These are phyloP conservation scores for Gambusia holbrooki DNA, from an alignment of 2,113 vertebrate genomes.

Conservation along the genomic window DNA sequence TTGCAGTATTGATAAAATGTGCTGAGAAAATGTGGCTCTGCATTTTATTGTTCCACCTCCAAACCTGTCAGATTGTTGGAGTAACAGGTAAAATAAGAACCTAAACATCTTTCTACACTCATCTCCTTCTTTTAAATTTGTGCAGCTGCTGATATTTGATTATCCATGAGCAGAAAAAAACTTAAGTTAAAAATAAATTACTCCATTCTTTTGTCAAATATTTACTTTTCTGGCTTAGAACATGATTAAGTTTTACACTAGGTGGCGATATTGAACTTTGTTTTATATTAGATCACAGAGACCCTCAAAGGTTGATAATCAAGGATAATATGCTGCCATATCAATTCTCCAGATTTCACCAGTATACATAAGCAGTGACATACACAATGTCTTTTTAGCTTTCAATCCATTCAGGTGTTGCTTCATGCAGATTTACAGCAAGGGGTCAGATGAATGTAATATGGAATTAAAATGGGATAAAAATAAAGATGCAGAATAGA, in stretches of 20 bases:
- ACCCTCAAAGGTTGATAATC: neutral
- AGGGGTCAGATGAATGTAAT: neutral
- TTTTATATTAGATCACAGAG: neutral
- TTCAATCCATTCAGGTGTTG: neutral
- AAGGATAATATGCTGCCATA: neutral
- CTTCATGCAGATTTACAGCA: neutral
- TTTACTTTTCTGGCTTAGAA: neutral
- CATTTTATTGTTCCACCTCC: neutral
- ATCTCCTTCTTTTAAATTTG: no score
- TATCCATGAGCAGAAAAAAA: neutral
- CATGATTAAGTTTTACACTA: neutral
- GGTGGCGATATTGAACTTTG: neutral
- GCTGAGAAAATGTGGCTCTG: slow-evolving; percentile 25
- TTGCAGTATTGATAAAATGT: neutral
- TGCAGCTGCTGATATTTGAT: no score
- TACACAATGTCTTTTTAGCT: no score
- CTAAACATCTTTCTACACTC: neutral
- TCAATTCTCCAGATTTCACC: neutral
- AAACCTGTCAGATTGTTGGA: neutral
- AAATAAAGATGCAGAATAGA: neutral
- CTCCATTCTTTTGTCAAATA: neutral
- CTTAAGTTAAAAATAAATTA: neutral
- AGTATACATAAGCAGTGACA: neutral
- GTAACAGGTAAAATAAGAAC: neutral
- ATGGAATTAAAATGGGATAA: no score